Base-by-base conservation (phyloP, 2,888 invertebrate species). In the Harmothoe impar region DNA sequence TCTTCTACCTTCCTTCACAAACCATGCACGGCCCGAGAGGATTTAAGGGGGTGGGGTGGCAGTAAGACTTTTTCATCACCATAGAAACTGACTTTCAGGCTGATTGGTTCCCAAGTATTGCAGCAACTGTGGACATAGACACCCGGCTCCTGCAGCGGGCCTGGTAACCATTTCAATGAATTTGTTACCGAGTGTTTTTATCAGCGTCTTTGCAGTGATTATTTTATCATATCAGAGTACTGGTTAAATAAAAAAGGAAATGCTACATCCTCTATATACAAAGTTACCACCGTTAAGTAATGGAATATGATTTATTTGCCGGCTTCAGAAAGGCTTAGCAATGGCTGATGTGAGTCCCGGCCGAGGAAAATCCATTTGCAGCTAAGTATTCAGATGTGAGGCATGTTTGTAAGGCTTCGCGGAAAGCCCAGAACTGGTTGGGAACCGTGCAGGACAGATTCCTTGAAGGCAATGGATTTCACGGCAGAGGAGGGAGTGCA, bases 11-110 rank as follows among this genome's bases (percentile, higher is more conserved):
- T 84, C 43, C 51, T 20, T 15, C 77, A 77, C 77, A 20, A 77
- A 77, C 20, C 51, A 84, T 43, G 43, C 5, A 43, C 5, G 51
- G 43, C 33, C 84, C n/a, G 23, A 33, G 20, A 29, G 43, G 84
- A 84, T 43, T 51, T 43, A 84, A 52, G 29, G 51, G 25, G 29
- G 20, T 77, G 77, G 31, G 25, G 17, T 35, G 43, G 0, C 81
- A 35, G 33, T 29, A 29, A 25, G 86, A 25, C 33, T 86, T 86
- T 54, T 54, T 86, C 86, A n/a, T 86, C 54, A 20, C 86, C 86
- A 86, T 86, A 86, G 86, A 86, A 86, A 86, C 29, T 12, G 56
- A 31, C 25, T 86, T 86, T 86, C 56, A 20, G 54, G 29, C 29
- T 86, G 86, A 56, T 56, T 86, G 52, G 54, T 12, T 52, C 86